phyloP scores from a whole-genome alignment of 2,888 invertebrate species.

The Apodemia zela region DNA sequence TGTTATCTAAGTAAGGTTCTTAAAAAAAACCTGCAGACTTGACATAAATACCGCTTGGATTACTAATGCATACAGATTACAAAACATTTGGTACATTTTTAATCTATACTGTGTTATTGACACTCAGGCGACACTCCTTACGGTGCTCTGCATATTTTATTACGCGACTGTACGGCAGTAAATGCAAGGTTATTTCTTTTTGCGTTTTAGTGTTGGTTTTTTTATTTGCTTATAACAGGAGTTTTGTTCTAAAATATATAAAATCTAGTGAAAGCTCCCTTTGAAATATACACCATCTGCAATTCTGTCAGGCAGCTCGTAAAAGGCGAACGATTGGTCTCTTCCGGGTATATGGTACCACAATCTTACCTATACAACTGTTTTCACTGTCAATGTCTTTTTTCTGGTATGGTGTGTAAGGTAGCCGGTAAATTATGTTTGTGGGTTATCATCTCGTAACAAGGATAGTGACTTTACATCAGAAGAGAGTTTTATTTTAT shows the following conservation, averaged over 20 bases:
- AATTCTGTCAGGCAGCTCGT: no score
- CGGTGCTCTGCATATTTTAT: neutral
- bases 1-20: conserved; percentile 59
- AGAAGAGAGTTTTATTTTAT: no score
- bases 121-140: neutral
- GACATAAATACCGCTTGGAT: conserved; percentile 46
- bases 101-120: neutral
- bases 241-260: neutral
- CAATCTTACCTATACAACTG: no score
- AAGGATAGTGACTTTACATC: no score
- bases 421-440: no score
- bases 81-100: conserved; percentile 19
- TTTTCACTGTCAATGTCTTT: no score
- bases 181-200: conserved; percentile 7
- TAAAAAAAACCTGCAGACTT: conserved; percentile 48
- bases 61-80: conserved; percentile 33
- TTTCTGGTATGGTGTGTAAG: no score
- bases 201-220: neutral
- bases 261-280: no score
- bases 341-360: no score
- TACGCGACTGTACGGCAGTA: neutral
- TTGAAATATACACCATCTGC: no score
- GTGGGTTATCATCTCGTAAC: no score
- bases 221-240: neutral
- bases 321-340: no score